Percentiles rank a stretch among this genome's conserved stretches.
Conservation (phyloP, 2,113 vertebrate genomes). For the Amblyopsis rosae region DNA sequence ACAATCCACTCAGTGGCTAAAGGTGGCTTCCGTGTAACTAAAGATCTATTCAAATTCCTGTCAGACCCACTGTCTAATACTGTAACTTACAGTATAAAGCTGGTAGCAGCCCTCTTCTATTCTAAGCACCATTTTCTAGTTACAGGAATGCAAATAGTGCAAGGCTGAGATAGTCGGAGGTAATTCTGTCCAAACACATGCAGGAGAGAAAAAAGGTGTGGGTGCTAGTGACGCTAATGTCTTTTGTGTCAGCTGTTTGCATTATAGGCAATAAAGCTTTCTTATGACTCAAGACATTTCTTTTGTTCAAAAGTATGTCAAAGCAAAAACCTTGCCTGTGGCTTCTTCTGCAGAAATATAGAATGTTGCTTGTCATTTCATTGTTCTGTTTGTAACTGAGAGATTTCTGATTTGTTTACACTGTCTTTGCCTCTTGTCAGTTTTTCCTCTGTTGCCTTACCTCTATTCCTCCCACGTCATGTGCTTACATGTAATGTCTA, state of each 20-base stretch:
- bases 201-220: background rate
- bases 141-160: slow-evolving; percentile 32
- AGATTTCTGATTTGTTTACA: too few species aligned
- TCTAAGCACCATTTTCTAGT: slow-evolving; percentile 8
- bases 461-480: too few species aligned
- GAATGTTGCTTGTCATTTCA: too few species aligned
- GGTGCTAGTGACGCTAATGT: background rate
- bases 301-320: background rate
- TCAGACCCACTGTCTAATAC: slow-evolving; percentile 32
- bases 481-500: too few species aligned
- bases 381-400: too few species aligned
- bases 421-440: too few species aligned
- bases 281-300: background rate
- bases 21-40: slow-evolving; percentile 47
- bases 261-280: too few species aligned
- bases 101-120: background rate
- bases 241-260: too few species aligned
- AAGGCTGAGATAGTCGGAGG: slow-evolving; percentile 32
- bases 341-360: background rate
- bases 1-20: slow-evolving; percentile 33
- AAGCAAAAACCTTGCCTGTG: background rate
- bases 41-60: slow-evolving; percentile 42
- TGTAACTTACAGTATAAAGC: background rate
- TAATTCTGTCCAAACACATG: slow-evolving; percentile 52
- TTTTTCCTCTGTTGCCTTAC: too few species aligned